These are phyloP conservation scores for Notodonta dromedarius DNA, from an alignment of 2,888 invertebrate species.

Conservation along the genomic window DNA sequence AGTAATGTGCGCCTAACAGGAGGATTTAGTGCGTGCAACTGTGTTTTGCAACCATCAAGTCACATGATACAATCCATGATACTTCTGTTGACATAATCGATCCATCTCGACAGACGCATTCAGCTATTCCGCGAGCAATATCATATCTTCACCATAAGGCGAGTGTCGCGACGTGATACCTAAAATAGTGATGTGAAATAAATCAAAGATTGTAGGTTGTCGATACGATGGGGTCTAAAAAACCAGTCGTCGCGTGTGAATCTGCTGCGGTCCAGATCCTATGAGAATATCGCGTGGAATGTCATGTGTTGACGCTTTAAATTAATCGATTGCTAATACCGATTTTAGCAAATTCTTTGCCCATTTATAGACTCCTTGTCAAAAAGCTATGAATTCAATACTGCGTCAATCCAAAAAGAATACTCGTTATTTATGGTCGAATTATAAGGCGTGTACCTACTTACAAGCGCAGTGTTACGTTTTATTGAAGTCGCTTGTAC, in stretches of 20 bases:
- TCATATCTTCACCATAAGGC: conserved; percentile 75
- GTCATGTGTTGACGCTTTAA: conserved; percentile 47
- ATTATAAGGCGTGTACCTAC: conserved; percentile 2
- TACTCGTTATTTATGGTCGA: neutral
- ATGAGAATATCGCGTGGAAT: conserved; percentile 70
- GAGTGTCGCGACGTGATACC: conserved; percentile 74
- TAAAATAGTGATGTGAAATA: conserved; percentile 83
- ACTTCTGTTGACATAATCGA: conserved; percentile 51
- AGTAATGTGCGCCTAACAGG: conserved; percentile 48
- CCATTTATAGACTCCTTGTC: conserved; percentile 18
- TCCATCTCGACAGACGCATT: conserved; percentile 49
- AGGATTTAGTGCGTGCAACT: conserved; percentile 35
- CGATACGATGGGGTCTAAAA: conserved; percentile 68
- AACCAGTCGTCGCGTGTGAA: conserved; percentile 74
- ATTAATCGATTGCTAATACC: conserved; percentile 16
- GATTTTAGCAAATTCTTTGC: conserved; percentile 51
- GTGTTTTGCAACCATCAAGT: conserved; percentile 48
- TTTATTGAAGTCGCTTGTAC: conserved; percentile 30
- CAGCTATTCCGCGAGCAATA: conserved; percentile 63
- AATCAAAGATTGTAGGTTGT: conserved; percentile 72
- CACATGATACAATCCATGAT: conserved; percentile 48
- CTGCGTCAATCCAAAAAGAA: neutral
- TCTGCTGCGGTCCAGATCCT: conserved; percentile 69
- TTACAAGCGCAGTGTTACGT: conserved; percentile 1
- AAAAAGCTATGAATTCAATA: neutral